Conservation (phyloP, 2,113 vertebrate species). For the Panurus biarmicus region DNA sequence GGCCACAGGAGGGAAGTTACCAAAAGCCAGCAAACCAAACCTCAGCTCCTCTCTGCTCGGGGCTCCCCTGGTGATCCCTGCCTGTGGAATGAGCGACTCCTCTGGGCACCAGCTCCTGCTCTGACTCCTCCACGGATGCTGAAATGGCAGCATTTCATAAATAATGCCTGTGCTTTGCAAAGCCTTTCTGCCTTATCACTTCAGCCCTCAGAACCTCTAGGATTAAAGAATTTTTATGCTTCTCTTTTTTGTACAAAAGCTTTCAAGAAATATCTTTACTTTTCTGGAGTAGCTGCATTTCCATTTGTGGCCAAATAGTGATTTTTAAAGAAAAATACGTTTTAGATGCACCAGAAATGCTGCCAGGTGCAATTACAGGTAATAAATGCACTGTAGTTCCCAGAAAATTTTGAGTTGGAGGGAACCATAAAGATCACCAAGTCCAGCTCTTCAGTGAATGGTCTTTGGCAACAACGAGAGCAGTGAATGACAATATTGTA, state of each 20-base stretch:
- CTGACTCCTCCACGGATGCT: background rate
- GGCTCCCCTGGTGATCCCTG: background rate
- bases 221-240: background rate
- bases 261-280: background rate
- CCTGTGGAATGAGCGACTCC: background rate
- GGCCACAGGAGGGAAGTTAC: constrained; percentile 51
- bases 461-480: background rate
- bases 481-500: background rate
- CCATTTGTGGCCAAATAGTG: background rate
- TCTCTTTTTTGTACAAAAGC: background rate
- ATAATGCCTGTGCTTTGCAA: background rate
- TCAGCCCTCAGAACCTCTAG: background rate
- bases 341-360: background rate
- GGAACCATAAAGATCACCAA: background rate
- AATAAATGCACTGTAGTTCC: background rate
- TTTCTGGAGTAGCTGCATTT: background rate
- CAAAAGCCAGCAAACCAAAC: background rate
- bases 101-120: background rate
- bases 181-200: background rate
- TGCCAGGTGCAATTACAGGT: background rate
- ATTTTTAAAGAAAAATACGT: background rate
- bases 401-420: background rate
- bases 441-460: background rate
- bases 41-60: background rate
- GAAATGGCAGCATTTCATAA: background rate